phyloP scores from a whole-genome alignment of 2,888 invertebrate species.

The Cylindroiulus punctatus region DNA sequence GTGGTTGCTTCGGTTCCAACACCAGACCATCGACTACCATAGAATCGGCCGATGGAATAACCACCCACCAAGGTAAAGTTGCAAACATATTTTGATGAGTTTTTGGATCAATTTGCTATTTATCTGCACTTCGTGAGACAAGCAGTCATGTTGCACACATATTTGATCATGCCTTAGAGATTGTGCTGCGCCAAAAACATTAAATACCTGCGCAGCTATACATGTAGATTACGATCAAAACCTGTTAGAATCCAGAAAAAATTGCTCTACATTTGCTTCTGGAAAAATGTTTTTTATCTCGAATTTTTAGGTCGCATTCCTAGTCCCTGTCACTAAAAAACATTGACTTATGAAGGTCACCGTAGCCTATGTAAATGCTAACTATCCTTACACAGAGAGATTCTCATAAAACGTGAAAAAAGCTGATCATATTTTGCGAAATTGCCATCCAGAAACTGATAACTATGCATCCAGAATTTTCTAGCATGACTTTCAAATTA shows the following conservation, averaged over 20 bases:
- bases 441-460: no score
- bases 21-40: slow-evolving; percentile 53
- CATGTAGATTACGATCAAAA: background rate
- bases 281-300: no score
- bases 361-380: no score
- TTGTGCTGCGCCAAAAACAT: background rate
- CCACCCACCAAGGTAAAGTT: slow-evolving; percentile 57
- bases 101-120: background rate
- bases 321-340: no score
- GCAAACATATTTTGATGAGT: background rate
- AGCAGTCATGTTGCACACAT: background rate
- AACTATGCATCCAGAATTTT: no score
- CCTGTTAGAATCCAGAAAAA: background rate
- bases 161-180: background rate
- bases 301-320: no score
- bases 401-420: no score
- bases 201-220: background rate
- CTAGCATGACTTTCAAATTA: no score
- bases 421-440: no score
- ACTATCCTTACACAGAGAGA: no score
- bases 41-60: slow-evolving; percentile 56
- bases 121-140: no score
- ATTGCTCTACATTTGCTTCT: background rate
- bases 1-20: slow-evolving; percentile 57
- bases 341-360: no score